Base-by-base conservation (phyloP, 2,888 invertebrate species). In the Sinodicranocentrus sp. region DNA sequence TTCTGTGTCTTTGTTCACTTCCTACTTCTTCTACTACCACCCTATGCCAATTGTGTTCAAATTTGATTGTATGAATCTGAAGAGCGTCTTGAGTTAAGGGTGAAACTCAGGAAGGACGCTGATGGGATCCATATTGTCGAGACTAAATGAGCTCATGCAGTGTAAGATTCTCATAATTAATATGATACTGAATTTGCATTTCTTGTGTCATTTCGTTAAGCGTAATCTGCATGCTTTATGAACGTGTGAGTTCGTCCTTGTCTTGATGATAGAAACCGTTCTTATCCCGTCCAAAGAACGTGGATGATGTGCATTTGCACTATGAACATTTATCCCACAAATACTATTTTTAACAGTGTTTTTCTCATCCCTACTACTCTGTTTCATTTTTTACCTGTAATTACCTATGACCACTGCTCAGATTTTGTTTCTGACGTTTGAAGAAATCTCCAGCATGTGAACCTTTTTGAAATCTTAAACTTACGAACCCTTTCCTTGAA, bases 51-150 rank as follows among this genome's bases (percentile, higher is more conserved):
- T 57, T 57, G 43, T 57, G 59, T 70, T 21, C n/a, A 70, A 43
- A 43, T 52, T 23, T 68, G 57, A 54, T 23, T 57, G 54, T 28
- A 39, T 82, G 70, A 61, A 80, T 61, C 63, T 65, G 83, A 84
- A 88, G 88, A 87, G 84, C 87, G 88, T 78, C 85, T 87, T 82
- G 87, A 85, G 79, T 86, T 88, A 84, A 86, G 82, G 82, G 88
- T 88, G 82, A 87, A 86, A 84, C 75, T 88, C 67, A 85, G 82
- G 84, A 86, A 85, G 84, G 87, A 84, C 70, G 79, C 84, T 80
- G 83, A 84, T 71, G 87, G 86, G 85, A 85, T 88, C 84, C 85
- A 87, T 80, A 88, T 88, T 83, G 57, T 88, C 83, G 88, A 87
- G 80, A 85, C 87, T 39, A 85, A 88, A 84, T 88, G 86, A 87